Conservation (phyloP, 2,797 vertebrate genomes). For the Poecile montanus region DNA sequence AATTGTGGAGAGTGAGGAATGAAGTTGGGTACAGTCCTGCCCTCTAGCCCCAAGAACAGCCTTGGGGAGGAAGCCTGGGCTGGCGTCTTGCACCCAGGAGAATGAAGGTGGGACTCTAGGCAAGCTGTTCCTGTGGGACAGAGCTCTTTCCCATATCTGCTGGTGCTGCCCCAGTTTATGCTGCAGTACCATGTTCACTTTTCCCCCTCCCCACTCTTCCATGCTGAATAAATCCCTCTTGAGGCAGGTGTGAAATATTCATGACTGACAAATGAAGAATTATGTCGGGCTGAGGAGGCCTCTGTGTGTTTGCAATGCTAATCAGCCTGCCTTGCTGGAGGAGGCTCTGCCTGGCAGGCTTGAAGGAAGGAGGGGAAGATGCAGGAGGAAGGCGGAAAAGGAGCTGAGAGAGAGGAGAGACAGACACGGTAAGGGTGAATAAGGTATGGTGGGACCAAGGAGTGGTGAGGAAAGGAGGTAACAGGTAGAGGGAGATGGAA, state of each 20-base stretch:
- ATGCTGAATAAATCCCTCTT: conserved; percentile 54
- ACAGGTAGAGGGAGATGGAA: neutral
- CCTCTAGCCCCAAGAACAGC: neutral
- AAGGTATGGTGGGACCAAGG: neutral
- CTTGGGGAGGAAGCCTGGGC: neutral
- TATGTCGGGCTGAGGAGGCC: conserved; percentile 30
- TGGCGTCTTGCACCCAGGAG: neutral
- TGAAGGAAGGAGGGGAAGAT: neutral
- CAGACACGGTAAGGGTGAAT: neutral
- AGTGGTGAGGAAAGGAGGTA: neutral
- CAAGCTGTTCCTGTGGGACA: neutral
- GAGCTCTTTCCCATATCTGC: neutral
- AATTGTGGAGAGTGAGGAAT: neutral
- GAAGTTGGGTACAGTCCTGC: neutral
- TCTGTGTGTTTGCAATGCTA: conserved; percentile 55
- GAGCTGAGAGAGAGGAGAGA: neutral
- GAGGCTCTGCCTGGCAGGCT: conserved; percentile 17
- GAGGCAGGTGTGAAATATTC: conserved; percentile 59
- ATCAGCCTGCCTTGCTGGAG: conserved; percentile 20
- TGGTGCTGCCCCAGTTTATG: neutral
- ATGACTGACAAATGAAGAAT: conserved; percentile 63
- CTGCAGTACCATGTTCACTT: neutral
- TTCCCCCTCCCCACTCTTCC: conserved; percentile 7
- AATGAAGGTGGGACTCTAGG: neutral
- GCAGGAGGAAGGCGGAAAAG: neutral